These are phyloP conservation scores for Colostygia pectinataria DNA, from an alignment of 2,888 invertebrate species.

Conservation along the genomic window DNA sequence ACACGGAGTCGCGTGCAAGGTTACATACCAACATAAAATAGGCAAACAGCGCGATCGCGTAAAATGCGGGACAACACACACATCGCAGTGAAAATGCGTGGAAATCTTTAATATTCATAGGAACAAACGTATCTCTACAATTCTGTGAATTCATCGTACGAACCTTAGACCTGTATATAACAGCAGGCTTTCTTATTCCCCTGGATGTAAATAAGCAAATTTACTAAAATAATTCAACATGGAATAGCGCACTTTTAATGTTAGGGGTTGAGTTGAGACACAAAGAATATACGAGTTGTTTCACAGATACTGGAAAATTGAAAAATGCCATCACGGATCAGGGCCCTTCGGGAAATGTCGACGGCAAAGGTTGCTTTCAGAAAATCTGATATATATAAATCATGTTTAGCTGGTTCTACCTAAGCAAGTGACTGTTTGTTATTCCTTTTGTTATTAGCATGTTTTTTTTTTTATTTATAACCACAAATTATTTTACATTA, in stretches of 20 bases:
- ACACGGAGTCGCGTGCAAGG: neutral
- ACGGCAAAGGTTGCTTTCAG: slow-evolving; percentile 49
- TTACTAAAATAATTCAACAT: too few relatives aligned
- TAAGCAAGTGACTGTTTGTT: too few relatives aligned
- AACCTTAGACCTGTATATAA: slow-evolving; percentile 75
- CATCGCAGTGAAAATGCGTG: slow-evolving; percentile 73
- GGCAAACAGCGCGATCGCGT: neutral
- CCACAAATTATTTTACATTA: too few relatives aligned
- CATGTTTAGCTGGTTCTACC: slow-evolving; percentile 29
- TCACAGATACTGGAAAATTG: slow-evolving; percentile 64
- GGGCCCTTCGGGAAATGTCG: slow-evolving; percentile 55
- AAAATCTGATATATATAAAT: slow-evolving; percentile 40
- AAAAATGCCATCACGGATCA: slow-evolving; percentile 66
- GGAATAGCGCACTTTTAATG: slow-evolving; percentile 70
- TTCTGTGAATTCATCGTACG: slow-evolving; percentile 80
- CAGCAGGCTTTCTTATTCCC: too few relatives aligned
- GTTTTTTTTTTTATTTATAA: neutral
- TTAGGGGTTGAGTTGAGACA: slow-evolving; percentile 59
- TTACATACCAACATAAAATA: neutral
- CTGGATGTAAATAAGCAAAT: too few relatives aligned
- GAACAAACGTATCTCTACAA: slow-evolving; percentile 72
- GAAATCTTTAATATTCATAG: slow-evolving; percentile 82
- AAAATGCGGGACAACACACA: slow-evolving; percentile 19
- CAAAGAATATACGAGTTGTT: slow-evolving; percentile 64
- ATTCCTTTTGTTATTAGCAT: too few relatives aligned